Evolutionary conservation across 2,797 vertebrate species (phyloP).

Genomic region (Pempheris klunzingeri): DNA sequence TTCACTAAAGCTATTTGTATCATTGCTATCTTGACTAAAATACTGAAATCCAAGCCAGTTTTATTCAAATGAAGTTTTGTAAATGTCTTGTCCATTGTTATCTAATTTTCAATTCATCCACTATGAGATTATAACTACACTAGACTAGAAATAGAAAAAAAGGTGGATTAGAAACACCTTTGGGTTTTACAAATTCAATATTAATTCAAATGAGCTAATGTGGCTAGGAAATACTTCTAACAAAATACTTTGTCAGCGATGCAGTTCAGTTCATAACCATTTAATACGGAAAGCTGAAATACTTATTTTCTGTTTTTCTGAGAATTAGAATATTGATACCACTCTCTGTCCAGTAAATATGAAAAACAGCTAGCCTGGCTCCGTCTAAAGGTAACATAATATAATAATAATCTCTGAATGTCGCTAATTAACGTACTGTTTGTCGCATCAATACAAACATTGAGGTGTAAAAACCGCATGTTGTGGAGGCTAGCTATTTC

Average conservation of each 20-base stretch:
- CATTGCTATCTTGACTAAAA: not conserved
- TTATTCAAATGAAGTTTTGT: not conserved
- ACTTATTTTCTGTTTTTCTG: too few species aligned
- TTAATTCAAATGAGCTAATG: not conserved
- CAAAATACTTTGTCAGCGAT: not conserved
- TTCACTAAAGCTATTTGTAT: not conserved
- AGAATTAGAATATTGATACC: not conserved
- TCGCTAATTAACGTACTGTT: not conserved
- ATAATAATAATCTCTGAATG: not conserved
- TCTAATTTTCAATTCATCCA: not conserved
- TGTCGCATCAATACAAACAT: not conserved
- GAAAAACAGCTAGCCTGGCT: not conserved
- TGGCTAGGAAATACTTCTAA: not conserved
- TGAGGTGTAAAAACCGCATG: too few species aligned
- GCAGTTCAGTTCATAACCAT: too few species aligned
- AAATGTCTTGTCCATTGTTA: not conserved
- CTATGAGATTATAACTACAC: not conserved
- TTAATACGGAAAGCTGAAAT: not conserved
- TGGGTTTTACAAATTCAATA: too few species aligned
- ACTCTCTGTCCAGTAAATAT: not conserved
- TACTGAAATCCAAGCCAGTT: not conserved
- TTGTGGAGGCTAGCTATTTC: not conserved
- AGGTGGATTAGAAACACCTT: not conserved
- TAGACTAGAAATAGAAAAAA: not conserved
- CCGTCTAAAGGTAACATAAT: not conserved